phyloP scores from a whole-genome alignment of 2,888 invertebrate species.

The Coelinius sp. region DNA sequence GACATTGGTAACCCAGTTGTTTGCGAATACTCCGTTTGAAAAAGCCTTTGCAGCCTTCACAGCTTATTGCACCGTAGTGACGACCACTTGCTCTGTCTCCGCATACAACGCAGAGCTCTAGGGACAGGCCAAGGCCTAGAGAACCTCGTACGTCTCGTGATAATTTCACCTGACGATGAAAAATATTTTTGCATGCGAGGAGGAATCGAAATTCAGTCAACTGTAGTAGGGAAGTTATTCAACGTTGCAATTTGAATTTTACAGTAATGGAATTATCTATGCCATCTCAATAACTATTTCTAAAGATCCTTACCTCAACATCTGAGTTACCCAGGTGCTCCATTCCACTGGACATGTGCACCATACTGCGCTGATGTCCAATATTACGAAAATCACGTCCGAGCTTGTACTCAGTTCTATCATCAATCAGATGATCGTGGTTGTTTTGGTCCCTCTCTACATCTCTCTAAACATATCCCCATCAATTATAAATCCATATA shows the following conservation, averaged over 20 bases:
- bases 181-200: slow-evolving; percentile 14
- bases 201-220: too few relatives aligned
- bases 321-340: slow-evolving; percentile 65
- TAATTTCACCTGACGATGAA: slow-evolving; percentile 61
- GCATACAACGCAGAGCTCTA: slow-evolving; percentile 94
- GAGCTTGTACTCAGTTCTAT: slow-evolving; percentile 63
- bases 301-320: slow-evolving; percentile 58
- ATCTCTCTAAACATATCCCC: slow-evolving; percentile 52
- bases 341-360: slow-evolving; percentile 63
- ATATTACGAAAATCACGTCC: slow-evolving; percentile 63
- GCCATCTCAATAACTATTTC: slow-evolving; percentile 3
- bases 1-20: slow-evolving; percentile 96
- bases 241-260: too few relatives aligned
- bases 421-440: slow-evolving; percentile 63
- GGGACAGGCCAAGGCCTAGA: slow-evolving; percentile 74
- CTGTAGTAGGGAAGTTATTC: too few relatives aligned
- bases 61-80: slow-evolving; percentile 94
- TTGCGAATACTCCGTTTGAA: slow-evolving; percentile 98
- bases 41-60: slow-evolving; percentile 98
- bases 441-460: slow-evolving; percentile 62
- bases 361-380: slow-evolving; percentile 62
- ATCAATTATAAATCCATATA: neutral
- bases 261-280: too few relatives aligned
- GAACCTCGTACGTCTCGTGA: slow-evolving; percentile 67
- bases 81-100: slow-evolving; percentile 96